These are phyloP conservation scores for Meda fulgida DNA, from an alignment of 2,797 vertebrate species.

Conservation along the genomic window DNA sequence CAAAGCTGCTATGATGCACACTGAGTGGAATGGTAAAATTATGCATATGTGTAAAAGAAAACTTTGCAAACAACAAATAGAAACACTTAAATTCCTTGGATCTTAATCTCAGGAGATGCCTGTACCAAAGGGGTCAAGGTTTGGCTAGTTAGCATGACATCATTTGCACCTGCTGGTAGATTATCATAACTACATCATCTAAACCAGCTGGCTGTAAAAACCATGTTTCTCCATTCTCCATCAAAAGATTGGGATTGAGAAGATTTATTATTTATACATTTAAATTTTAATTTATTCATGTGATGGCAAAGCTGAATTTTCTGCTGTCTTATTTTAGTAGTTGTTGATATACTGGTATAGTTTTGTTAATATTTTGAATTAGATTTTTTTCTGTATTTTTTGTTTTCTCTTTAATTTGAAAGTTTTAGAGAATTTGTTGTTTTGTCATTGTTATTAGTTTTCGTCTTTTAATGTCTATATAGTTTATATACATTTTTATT, in stretches of 20 bases:
- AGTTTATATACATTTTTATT: background rate
- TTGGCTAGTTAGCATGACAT: background rate
- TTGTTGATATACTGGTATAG: background rate
- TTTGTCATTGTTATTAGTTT: background rate
- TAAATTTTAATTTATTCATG: background rate
- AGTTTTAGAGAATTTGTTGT: background rate
- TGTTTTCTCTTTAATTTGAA: background rate
- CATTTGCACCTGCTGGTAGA: background rate
- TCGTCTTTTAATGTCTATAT: background rate
- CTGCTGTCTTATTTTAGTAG: background rate
- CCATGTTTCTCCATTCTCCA: background rate
- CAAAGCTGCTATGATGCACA: conserved; percentile 18
- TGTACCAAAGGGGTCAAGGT: background rate
- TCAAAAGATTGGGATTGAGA: background rate
- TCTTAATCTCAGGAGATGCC: background rate
- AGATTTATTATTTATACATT: background rate
- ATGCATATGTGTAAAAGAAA: conserved; percentile 12
- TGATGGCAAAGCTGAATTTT: background rate
- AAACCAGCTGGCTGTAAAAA: background rate
- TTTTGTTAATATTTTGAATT: background rate
- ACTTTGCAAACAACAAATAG: conserved; percentile 20
- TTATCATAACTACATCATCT: background rate
- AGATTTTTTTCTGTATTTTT: background rate
- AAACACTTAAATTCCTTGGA: background rate
- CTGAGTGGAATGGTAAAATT: conserved; percentile 28